phyloP scores from a whole-genome alignment of 1,140 invertebrate species.

The Trichonephila inaurata region DNA sequence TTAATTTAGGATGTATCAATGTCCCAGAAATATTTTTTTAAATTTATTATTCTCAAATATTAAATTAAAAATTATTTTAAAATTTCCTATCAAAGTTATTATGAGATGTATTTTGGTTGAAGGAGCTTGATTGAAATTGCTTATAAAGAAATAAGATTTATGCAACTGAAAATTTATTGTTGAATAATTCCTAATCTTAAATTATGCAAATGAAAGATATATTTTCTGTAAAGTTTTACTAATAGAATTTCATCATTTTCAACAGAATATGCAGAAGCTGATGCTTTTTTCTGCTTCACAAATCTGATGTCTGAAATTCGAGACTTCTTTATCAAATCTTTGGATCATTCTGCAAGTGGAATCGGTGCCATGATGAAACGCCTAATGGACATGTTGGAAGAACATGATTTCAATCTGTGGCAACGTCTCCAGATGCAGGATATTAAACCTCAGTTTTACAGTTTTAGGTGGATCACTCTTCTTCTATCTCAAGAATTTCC shows the following conservation, averaged over 20 bases:
- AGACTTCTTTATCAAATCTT: constrained; percentile 97
- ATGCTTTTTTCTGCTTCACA: constrained; percentile 98
- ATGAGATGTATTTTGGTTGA: too few relatives aligned
- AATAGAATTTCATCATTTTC: not conserved
- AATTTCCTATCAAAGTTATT: too few relatives aligned
- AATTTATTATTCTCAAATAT: too few relatives aligned
- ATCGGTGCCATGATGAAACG: constrained; percentile 92
- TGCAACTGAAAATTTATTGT: too few relatives aligned
- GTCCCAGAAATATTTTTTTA: too few relatives aligned
- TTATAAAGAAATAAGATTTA: too few relatives aligned
- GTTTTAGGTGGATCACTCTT: constrained; percentile 98
- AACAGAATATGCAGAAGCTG: constrained; percentile 95
- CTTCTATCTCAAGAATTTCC: constrained; percentile 98
- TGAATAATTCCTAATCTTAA: not conserved
- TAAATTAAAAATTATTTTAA: too few relatives aligned
- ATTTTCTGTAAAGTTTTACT: not conserved
- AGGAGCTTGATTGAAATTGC: not conserved
- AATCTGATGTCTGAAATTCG: constrained; percentile 87
- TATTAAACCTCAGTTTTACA: constrained; percentile 96
- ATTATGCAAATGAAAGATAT: not conserved
- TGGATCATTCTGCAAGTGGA: constrained; percentile 94
- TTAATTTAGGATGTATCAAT: too few relatives aligned
- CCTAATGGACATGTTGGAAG: constrained; percentile 88
- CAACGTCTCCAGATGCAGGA: constrained; percentile 88
- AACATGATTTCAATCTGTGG: constrained; percentile 89